Evolutionary conservation across 1,140 invertebrate genomes (phyloP).

Genomic region (Rhagoletis zephyria): DNA sequence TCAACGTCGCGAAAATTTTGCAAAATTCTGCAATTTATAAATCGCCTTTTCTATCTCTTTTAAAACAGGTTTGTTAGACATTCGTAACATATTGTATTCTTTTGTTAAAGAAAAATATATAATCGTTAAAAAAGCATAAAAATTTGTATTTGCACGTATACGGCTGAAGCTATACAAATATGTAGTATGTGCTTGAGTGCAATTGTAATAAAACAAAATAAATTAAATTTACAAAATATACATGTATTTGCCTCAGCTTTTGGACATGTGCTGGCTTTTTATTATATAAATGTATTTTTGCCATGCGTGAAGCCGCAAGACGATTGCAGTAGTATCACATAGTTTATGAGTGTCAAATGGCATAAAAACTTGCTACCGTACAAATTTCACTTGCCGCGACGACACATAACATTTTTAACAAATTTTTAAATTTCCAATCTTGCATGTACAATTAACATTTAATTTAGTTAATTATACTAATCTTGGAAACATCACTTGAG

Average conservation of each 20-base stretch:
- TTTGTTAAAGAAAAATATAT: neutral
- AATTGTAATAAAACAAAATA: neutral
- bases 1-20: neutral
- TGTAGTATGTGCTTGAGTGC: neutral
- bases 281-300: conserved; percentile 9
- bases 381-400: neutral
- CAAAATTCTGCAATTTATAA: neutral
- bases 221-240: conserved; percentile 25
- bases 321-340: conserved; percentile 42
- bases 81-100: neutral
- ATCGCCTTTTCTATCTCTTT: neutral
- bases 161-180: neutral
- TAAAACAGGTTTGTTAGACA: conserved; percentile 1
- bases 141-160: neutral
- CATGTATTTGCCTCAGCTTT: neutral
- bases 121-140: neutral
- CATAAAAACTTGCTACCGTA: neutral
- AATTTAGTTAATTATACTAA: neutral
- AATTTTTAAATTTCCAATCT: conserved; percentile 10
- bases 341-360: neutral
- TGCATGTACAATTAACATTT: neutral
- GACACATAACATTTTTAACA: conserved; percentile 1
- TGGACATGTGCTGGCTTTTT: neutral
- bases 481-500: neutral
- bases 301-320: conserved; percentile 15